These are phyloP conservation scores for Tetramorium bicarinatum DNA, from an alignment of 2,888 invertebrate genomes.

Conservation along the genomic window DNA sequence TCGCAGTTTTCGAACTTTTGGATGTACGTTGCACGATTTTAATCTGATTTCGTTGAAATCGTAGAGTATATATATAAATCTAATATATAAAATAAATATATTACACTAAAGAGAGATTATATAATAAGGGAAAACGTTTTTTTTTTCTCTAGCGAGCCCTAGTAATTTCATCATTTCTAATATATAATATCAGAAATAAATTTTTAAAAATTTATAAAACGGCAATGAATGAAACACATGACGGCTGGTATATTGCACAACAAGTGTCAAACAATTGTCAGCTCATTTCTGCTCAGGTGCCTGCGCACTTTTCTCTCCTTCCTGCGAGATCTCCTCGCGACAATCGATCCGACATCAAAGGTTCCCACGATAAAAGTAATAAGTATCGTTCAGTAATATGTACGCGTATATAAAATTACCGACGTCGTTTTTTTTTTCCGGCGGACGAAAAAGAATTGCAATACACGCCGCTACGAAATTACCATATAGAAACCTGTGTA, in stretches of 20 bases:
- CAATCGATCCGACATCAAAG: conserved; percentile 27
- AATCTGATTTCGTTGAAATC: not conserved
- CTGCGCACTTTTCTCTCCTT: not conserved
- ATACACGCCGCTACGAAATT: conserved; percentile 76
- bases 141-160: not conserved
- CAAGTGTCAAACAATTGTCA: not conserved
- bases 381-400: conserved; percentile 49
- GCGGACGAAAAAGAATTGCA: conserved; percentile 69
- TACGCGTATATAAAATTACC: conserved; percentile 78
- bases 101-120: not conserved
- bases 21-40: not conserved
- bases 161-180: conserved; percentile 1
- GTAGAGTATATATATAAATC: conserved; percentile 6
- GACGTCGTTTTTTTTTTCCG: conserved; percentile 69
- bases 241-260: conserved; percentile 23
- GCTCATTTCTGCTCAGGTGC: conserved; percentile 21
- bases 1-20: conserved; percentile 10
- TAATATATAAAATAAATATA: conserved; percentile 6
- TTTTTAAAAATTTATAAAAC: conserved; percentile 1
- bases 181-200: conserved; percentile 19
- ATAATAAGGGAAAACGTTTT: not conserved
- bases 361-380: conserved; percentile 20
- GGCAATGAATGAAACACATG: conserved; percentile 16
- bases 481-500: conserved; percentile 75
- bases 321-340: not conserved